Evolutionary conservation across 2,113 vertebrate species (phyloP), one percentile per base, ranked within the genome.

Genomic region (Melierax canorus): DNA sequence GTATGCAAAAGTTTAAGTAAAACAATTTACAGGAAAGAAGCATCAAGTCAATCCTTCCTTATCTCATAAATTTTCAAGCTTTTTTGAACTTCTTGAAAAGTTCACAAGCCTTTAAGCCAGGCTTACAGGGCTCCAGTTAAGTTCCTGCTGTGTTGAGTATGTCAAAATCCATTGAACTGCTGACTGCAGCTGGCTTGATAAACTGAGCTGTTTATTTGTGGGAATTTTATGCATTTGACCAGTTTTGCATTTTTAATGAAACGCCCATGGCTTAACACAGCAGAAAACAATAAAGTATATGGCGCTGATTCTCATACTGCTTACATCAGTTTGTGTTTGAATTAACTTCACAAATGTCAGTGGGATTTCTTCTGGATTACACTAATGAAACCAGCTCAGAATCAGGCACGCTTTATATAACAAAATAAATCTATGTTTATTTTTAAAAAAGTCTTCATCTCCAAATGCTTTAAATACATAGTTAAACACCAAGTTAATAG

Each of bases 191-290:
- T 89, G 53, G 24, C 59, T 96, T 97, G 66, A 96, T 83, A 93
- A 96, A 94, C 59, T 74, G 56, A 92, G 27, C 15, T 94, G 50
- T 89, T 97, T 94, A 93, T 97, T 95, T 96, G 60, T 51, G 51
- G 30, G 30, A 97, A 86, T 92, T 88, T 84, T 90, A 93, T 86
- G 45, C 50, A 92, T 96, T 97, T 97, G 68, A 68, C 86, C 69
- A 95, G 80, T 95, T 97, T 96, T 95, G 51, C 67, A 96, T 97
- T 97, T 97, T 97, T 95, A 97, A 97, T 96, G 63, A 96, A 90
- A 43, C 5, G 12, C n/a, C 51, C 62, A 84, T 93, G 68, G n/a
- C 41, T 93, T 95, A 81, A 86, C 62, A 90, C 48, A 94, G 46
- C 46, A 86, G 43, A 93, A 90, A 92, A 95, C 58, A 58, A 30